Evolutionary conservation across 2,888 invertebrate species (phyloP).

Genomic region (Scelioninae gen. 2): DNA sequence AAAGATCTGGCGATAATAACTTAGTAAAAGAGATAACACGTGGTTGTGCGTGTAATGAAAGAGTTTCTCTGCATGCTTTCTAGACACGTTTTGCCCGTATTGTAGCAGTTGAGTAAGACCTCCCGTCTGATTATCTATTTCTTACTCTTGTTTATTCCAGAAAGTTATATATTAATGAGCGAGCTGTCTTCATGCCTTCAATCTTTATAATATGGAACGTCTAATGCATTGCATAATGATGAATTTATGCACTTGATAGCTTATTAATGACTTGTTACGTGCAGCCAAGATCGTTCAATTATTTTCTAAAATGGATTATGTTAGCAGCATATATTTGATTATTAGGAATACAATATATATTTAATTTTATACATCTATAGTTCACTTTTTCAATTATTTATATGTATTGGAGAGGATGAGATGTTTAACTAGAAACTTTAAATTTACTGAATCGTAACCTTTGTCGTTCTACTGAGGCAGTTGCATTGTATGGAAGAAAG

Average conservation of each 20-base stretch:
- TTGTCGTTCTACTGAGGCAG: conserved; percentile 55
- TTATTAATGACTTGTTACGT: not conserved
- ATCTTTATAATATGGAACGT: conserved; percentile 13
- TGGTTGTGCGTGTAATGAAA: conserved; percentile 61
- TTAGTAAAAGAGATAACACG: conserved; percentile 57
- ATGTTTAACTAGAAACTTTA: conserved; percentile 38
- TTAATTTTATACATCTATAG: too few relatives aligned
- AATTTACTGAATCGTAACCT: conserved; percentile 45
- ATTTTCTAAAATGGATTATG: too few relatives aligned
- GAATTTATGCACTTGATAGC: conserved; percentile 4
- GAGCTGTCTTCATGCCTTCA: conserved; percentile 48
- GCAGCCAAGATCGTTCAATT: not conserved
- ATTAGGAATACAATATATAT: too few relatives aligned
- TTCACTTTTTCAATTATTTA: not conserved
- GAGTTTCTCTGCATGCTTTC: conserved; percentile 74
- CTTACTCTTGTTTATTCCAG: conserved; percentile 51
- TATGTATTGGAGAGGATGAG: not conserved
- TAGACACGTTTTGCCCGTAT: conserved; percentile 68
- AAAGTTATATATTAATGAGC: conserved; percentile 58
- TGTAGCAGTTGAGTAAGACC: conserved; percentile 60
- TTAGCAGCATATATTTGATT: too few relatives aligned
- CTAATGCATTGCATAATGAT: conserved; percentile 36
- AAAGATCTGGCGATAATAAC: conserved; percentile 50
- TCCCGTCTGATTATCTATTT: conserved; percentile 53
- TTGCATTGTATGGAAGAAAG: conserved; percentile 60